Conservation (phyloP, 2,797 vertebrate genomes). For the Poecilia gillii region DNA sequence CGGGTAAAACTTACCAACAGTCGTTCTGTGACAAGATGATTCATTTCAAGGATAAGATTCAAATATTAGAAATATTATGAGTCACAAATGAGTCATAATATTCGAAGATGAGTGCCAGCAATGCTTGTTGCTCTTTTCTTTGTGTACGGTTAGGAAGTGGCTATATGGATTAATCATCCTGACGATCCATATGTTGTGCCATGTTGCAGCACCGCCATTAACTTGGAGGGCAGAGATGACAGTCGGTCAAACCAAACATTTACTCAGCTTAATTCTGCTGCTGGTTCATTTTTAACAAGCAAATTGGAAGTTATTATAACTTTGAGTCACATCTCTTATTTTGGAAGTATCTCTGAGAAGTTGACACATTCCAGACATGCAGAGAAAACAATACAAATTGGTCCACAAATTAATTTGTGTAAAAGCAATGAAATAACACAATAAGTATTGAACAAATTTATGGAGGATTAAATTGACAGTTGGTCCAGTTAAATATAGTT, state of each 20-base stretch:
- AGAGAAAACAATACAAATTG: neutral
- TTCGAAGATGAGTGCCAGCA: conserved; percentile 19
- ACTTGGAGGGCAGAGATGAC: neutral
- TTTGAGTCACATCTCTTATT: neutral
- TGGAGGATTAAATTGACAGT: neutral
- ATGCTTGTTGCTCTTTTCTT: conserved; percentile 9
- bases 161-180: conserved; percentile 7
- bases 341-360: neutral
- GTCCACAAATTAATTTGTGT: neutral
- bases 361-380: neutral
- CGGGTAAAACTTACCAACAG: neutral
- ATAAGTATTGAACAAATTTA: neutral
- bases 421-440: neutral
- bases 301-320: neutral
- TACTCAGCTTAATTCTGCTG: neutral
- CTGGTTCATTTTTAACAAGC: neutral
- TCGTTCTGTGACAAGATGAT: neutral
- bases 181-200: conserved; percentile 22
- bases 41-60: neutral
- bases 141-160: conserved; percentile 2
- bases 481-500: neutral
- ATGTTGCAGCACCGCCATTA: neutral
- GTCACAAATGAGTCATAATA: conserved; percentile 24
- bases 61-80: conserved; percentile 21
- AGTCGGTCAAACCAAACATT: conserved; percentile 2